A percentile compares a stretch with the other conserved stretches of the same genome.
Evolutionary conservation across 2,888 invertebrate genomes (phyloP).

Genomic region (Idaea biselata): DNA sequence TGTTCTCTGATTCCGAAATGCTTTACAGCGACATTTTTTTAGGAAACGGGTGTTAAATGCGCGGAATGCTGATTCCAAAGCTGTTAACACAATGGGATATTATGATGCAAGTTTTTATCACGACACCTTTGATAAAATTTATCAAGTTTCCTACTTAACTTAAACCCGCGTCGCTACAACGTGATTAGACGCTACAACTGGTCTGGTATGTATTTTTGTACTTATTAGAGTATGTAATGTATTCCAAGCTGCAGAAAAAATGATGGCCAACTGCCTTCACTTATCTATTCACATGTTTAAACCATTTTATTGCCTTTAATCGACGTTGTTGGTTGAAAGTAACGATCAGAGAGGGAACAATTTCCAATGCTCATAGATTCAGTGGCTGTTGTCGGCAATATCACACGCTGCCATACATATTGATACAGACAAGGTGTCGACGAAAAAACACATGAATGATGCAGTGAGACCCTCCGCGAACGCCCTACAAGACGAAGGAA

Average conservation of each 20-base stretch:
- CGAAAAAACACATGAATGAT: conserved; percentile 77
- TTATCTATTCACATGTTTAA: background rate
- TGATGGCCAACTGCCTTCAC: too few species aligned
- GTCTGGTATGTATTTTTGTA: background rate
- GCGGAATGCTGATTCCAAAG: conserved; percentile 51
- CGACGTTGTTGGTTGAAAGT: background rate
- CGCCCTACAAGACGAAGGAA: conserved; percentile 71
- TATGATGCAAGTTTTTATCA: conserved; percentile 29
- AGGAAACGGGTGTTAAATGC: conserved; percentile 54
- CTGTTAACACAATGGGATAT: conserved; percentile 32
- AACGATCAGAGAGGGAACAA: background rate
- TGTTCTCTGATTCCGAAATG: conserved; percentile 61
- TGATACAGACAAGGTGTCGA: conserved; percentile 72
- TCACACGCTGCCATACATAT: conserved; percentile 71
- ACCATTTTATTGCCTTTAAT: background rate
- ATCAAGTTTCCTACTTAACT: background rate
- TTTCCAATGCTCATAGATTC: conserved; percentile 9
- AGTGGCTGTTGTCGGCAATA: conserved; percentile 48
- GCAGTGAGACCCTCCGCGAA: conserved; percentile 69
- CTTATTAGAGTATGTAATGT: background rate
- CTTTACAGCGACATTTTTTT: conserved; percentile 48
- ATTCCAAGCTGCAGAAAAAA: background rate
- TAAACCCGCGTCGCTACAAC: background rate
- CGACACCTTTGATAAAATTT: conserved; percentile 7
- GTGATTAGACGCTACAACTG: background rate